Conservation (phyloP, 2,113 vertebrate species). For the Gobio gobio region DNA sequence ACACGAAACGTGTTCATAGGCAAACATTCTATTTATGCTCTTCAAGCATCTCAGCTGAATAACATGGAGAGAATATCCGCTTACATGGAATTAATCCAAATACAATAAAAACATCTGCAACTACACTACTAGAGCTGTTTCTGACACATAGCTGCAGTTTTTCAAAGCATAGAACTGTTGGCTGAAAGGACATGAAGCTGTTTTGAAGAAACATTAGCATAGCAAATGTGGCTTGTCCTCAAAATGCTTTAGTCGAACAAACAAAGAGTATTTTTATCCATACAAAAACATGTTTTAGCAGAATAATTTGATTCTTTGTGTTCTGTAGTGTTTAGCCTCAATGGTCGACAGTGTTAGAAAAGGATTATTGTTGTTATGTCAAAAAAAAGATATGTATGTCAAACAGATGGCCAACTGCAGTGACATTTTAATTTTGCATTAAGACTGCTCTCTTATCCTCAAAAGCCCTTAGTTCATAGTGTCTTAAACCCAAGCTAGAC, state of each 20-base stretch:
- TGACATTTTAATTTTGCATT: constrained; percentile 50
- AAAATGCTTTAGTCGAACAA: background rate
- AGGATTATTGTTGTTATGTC: constrained; percentile 24
- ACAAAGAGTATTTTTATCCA: background rate
- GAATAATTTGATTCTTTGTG: background rate
- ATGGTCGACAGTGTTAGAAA: constrained; percentile 25
- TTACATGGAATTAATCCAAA: background rate
- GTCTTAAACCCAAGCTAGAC: constrained; percentile 1
- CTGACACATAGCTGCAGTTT: background rate
- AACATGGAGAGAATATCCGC: background rate
- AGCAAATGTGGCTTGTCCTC: background rate
- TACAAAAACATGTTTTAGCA: constrained; percentile 5
- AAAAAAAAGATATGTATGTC: background rate
- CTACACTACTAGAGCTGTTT: background rate
- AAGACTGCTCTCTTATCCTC: constrained; percentile 3
- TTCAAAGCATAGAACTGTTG: background rate
- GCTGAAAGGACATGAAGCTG: background rate
- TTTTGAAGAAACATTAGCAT: background rate
- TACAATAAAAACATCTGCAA: background rate
- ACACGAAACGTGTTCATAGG: background rate
- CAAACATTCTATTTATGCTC: background rate
- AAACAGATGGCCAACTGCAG: constrained; percentile 10
- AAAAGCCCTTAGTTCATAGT: background rate
- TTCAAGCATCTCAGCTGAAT: background rate
- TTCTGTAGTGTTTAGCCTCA: constrained; percentile 22